Evolutionary conservation across 2,888 invertebrate genomes (phyloP), one percentile per base, ranked within the genome.

Genomic region (Cerastis rubricosa): DNA sequence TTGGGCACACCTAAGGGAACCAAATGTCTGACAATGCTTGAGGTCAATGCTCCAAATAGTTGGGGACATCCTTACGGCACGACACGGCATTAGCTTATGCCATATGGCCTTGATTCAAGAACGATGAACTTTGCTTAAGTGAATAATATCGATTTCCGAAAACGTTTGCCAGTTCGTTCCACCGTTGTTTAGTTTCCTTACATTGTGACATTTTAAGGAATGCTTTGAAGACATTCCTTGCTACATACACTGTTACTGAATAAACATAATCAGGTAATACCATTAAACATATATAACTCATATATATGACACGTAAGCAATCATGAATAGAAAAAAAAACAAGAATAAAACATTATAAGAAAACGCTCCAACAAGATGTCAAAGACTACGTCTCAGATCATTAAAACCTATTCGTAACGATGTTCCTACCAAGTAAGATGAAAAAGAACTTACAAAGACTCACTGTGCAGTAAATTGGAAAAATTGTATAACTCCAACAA

Each of bases 71-170:
- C 88, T 85, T 77, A 67, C 63, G 43, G 43, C 43, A 64, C 17
- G 63, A 22, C 63, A 63, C 35, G 76, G 71, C 81, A 74, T 80
- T 80, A 54, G 76, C 72, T 82, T 76, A 86, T 82, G 86, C 84
- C 77, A 78, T 35, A 59, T 76, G 83, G 78, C 88, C 85, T 87
- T 87, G 81, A 77, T 81, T 83, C 72, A 74, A 84, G 88, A 87
- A 78, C 88, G 82, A 87, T 84, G 88, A 87, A 84, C 87, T 85
- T 83, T 77, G 68, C 71, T 80, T 73, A 80, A 81, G 78, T 85
- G 78, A 87, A 87, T 84, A 84, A 86, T 86, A 82, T 87, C 61
- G 86, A 87, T 86, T 75, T 80, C 63, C 78, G 57, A 78, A 82
- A 81, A 35, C 45, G 47, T 75, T 75, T 35, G 76, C 35, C 63